Evolutionary conservation across 2,888 invertebrate genomes (phyloP), one percentile per base, ranked within the genome.

Genomic region (Lasioglossum lativentre): DNA sequence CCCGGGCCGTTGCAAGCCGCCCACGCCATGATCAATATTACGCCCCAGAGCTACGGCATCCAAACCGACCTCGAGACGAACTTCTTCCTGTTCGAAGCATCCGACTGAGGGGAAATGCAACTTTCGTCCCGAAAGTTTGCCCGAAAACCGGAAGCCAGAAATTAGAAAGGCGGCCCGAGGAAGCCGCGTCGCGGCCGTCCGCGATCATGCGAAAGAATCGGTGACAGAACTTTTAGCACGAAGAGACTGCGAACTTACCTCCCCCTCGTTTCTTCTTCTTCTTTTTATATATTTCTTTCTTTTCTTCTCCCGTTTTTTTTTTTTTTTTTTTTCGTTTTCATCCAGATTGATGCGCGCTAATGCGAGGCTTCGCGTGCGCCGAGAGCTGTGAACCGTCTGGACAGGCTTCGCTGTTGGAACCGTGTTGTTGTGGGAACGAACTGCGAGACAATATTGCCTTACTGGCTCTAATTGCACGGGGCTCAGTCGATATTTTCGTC

Each of bases 1-100:
- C 40, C 40, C 23, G 10, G 4, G 80, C 78, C 82, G 73, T 68
- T 75, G 79, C 83, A 75, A 83, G 80, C 88, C 92, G 90, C 93
- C 92, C 86, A 92, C 91, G 92, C 93, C 94, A 94, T 94, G 94
- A 95, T 95, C 95, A 95, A 95, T 95, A 95, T 95, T 95, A 93
- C 94, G 94, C 93, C 92, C 93, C 92, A 91, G 92, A 93, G 93
- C 92, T 90, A 92, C 93, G 94, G 94, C 93, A 94, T 94, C 94
- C 92, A 93, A 94, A 94, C 93, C 93, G 92, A 93, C 92, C 93
- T 90, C 91, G 94, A 94, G 94, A 94, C 93, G 92, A 93, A 94
- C 93, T 94, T 93, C 94, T 94, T 94, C 93, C 90, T 92, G 90
- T 89, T 90, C 89, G 82, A 86, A 90, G 90, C 87, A 89, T 86